These are phyloP conservation scores for Drosophila buzzatii DNA, from an alignment of 2,888 invertebrate genomes.

Conservation along the genomic window DNA sequence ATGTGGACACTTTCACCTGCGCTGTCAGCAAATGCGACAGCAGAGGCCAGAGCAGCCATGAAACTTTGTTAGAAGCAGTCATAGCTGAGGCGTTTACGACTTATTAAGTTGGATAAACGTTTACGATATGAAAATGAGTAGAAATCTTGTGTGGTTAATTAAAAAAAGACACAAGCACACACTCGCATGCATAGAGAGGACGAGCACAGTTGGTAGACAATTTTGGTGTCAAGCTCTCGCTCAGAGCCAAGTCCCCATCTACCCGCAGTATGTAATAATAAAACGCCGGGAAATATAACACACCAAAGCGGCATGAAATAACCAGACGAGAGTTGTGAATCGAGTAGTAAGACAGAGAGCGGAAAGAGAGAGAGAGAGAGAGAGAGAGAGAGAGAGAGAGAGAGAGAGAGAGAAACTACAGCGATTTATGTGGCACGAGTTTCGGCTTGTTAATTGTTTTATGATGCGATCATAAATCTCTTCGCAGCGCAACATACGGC, in stretches of 20 bases:
- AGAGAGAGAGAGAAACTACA: slow-evolving; percentile 34
- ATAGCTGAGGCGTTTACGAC: slow-evolving; percentile 72
- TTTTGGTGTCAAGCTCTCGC: slow-evolving; percentile 21
- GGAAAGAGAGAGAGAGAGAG: too few relatives aligned
- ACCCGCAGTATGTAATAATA: slow-evolving; percentile 57
- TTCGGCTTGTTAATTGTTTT: slow-evolving; percentile 81
- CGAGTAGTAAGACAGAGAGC: not conserved
- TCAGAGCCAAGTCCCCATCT: slow-evolving; percentile 24
- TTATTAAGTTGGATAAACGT: slow-evolving; percentile 83
- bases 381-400: not conserved
- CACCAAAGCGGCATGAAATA: slow-evolving; percentile 49
- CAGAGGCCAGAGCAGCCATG: slow-evolving; percentile 37
- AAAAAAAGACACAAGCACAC: slow-evolving; percentile 55
- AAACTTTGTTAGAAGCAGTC: slow-evolving; percentile 71
- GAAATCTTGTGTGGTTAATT: slow-evolving; percentile 81
- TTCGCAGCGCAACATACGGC: slow-evolving; percentile 63
- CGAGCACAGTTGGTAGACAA: slow-evolving; percentile 34
- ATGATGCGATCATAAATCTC: slow-evolving; percentile 80
- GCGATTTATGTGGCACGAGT: slow-evolving; percentile 82
- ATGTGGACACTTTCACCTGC: slow-evolving; percentile 64
- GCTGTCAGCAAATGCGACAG: slow-evolving; percentile 54
- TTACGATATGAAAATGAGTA: slow-evolving; percentile 81
- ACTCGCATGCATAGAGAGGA: slow-evolving; percentile 1
- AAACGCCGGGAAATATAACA: slow-evolving; percentile 78
- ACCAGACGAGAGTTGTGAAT: slow-evolving; percentile 12